These are phyloP conservation scores for Clunio marinus DNA, from an alignment of 2,888 invertebrate species.

Conservation along the genomic window DNA sequence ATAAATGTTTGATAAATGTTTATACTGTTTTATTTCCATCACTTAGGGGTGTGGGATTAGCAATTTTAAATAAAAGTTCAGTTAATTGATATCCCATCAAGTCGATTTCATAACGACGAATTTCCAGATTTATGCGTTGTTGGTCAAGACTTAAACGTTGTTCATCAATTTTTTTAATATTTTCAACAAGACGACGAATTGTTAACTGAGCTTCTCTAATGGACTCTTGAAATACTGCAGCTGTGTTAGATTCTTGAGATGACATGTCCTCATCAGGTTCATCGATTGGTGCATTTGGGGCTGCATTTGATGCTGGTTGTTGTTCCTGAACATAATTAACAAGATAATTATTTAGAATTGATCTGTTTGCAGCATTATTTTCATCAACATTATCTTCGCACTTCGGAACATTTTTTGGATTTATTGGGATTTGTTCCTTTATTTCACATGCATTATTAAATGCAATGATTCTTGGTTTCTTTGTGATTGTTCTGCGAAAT, in stretches of 20 bases:
- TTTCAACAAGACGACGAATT: not conserved
- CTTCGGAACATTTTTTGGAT: not conserved
- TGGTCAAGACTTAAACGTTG: not conserved
- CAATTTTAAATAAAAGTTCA: not conserved
- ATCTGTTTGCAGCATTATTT: not conserved
- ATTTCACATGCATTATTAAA: too few species aligned
- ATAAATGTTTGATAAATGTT: not conserved
- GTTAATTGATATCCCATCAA: not conserved
- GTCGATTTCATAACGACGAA: not conserved
- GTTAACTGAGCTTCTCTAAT: too few species aligned
- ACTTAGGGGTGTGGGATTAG: not conserved
- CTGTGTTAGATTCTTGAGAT: too few species aligned
- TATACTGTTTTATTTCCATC: not conserved
- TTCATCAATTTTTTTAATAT: not conserved
- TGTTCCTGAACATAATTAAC: not conserved
- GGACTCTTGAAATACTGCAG: too few species aligned
- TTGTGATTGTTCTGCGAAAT: too few species aligned
- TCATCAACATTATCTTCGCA: not conserved
- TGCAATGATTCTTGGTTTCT: too few species aligned
- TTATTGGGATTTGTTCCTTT: too few species aligned
- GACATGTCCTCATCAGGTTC: too few species aligned
- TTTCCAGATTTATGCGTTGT: not conserved
- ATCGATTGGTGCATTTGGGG: too few species aligned
- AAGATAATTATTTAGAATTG: not conserved
- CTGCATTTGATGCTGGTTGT: too few species aligned